Evolutionary conservation across 1,140 invertebrate genomes (phyloP).

Genomic region (Aphaenogaster ashmeadi): DNA sequence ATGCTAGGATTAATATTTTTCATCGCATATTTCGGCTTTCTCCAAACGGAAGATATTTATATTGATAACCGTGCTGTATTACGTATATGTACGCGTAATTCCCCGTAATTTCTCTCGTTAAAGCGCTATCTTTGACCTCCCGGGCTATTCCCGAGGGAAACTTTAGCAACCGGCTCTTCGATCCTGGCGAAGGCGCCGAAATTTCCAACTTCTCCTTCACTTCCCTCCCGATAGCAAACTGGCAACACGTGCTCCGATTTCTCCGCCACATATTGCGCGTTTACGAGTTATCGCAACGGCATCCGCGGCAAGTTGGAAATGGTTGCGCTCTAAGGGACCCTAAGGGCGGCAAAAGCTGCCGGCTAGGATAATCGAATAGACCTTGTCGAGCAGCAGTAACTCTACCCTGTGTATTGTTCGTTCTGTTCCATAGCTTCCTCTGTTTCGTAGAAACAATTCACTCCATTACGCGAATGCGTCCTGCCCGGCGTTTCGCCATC

Average conservation of each 20-base stretch:
- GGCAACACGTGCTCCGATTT: constrained; percentile 37
- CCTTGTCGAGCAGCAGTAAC: constrained; percentile 9
- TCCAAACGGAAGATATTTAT: neutral
- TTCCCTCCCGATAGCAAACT: neutral
- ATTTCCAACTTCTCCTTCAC: constrained; percentile 31
- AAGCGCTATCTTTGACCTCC: neutral
- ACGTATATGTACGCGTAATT: neutral
- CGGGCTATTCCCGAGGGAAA: neutral
- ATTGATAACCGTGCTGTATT: neutral
- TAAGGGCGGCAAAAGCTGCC: neutral
- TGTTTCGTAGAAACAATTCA: constrained; percentile 19
- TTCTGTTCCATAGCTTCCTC: neutral
- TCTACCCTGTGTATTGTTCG: constrained; percentile 14
- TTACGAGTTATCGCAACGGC: constrained; percentile 29
- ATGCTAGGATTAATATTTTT: neutral
- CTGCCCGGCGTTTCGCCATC: neutral
- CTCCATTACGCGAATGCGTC: constrained; percentile 15
- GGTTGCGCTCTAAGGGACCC: neutral
- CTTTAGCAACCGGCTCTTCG: neutral
- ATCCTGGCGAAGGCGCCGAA: constrained; percentile 5
- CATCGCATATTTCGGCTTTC: neutral
- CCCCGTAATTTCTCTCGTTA: constrained; percentile 6
- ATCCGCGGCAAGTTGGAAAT: constrained; percentile 29
- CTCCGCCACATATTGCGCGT: constrained; percentile 25
- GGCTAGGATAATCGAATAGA: constrained; percentile 45